Conservation (phyloP, 2,113 vertebrate genomes). For the Hystrix cristata region DNA sequence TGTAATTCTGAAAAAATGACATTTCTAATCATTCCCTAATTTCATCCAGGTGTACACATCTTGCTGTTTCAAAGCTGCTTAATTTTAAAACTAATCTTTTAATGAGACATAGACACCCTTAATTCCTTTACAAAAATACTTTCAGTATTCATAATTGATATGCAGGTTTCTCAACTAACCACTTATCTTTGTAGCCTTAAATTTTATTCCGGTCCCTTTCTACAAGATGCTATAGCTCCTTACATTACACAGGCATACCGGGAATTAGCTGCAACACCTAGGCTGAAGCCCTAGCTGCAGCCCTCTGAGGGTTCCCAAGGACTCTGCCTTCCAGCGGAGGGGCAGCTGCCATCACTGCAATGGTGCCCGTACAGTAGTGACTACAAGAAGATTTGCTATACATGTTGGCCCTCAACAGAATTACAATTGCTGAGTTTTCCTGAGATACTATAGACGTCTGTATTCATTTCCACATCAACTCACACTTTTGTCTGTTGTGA, state of each 20-base stretch:
- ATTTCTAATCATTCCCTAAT: conserved; percentile 31
- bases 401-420: not conserved
- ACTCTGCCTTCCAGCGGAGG: not conserved
- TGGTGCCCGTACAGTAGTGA: not conserved
- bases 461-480: not conserved
- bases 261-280: not conserved
- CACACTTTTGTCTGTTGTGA: not conserved
- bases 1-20: not conserved
- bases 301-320: not conserved
- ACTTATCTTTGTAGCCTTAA: too few species aligned
- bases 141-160: not conserved
- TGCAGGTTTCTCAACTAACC: not conserved
- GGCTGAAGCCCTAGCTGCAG: not conserved
- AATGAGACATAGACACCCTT: not conserved
- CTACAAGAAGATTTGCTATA: not conserved
- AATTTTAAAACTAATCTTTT: not conserved
- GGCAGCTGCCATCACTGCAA: not conserved
- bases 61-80: not conserved
- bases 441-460: not conserved
- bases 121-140: not conserved
- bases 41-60: not conserved
- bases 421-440: not conserved
- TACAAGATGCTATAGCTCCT: not conserved
- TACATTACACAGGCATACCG: not conserved
- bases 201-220: not conserved